Base-by-base conservation (phyloP, 2,888 invertebrate genomes). In the Lithophane leautieri region DNA sequence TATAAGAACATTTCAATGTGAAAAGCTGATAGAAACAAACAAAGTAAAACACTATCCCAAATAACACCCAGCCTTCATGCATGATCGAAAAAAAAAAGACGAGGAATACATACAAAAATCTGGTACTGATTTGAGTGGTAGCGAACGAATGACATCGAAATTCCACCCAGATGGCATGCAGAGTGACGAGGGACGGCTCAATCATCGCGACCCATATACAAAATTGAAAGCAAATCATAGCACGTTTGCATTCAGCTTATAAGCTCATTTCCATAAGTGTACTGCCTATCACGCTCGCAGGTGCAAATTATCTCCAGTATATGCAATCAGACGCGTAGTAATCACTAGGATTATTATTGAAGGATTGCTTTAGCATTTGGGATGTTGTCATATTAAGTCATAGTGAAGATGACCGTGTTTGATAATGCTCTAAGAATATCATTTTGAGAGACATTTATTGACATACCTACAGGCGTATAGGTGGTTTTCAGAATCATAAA, bases 241-340 rank as follows among this genome's bases (percentile, higher is more conserved):
- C 88, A 85, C 86, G 90, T 91, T 92, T 88, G 89, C 87, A 86
- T 89, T 91, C 87, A 89, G 90, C 90, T 92, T 92, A 92, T 90
- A 89, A 90, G 86, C 89, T 90, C 88, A 91, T 92, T 91, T 90
- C 90, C 90, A 90, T 91, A 91, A 91, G 90, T 90, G 89, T 90
- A 89, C 84, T 74, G 84, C 81, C 83, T 89, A 89, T 89, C 90
- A 80, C 86, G 81, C 73, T 78, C 84, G 85, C 89, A 88, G 88
- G 88, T 88, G 86, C 83, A 79, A 85, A 90, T 91, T 88, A 90
- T 89, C 87, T 85, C 76, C 85, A 76, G 66, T 83, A 63, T 67
- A 77, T 75, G 81, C 81, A 85, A 85, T 82, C 81, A 81, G 68
- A 70, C 70, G 78, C 71, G 78, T 61, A 47, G 65, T 83, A 83